These are phyloP conservation scores for Drosophila sproati DNA, from an alignment of 1,140 invertebrate genomes.

Conservation along the genomic window DNA sequence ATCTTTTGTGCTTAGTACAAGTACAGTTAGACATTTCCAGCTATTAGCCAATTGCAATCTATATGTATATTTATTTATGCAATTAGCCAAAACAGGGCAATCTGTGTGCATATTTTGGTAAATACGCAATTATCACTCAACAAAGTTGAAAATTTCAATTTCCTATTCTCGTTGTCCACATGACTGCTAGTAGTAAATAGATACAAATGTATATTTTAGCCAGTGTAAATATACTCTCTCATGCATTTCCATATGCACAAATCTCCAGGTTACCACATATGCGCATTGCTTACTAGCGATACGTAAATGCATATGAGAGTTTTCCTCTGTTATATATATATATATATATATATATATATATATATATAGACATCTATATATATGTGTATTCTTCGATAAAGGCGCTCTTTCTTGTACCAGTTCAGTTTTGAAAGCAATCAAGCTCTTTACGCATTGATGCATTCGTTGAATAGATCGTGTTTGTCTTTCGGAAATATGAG, in stretches of 20 bases:
- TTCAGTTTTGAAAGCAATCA: constrained; percentile 3
- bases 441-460: constrained; percentile 18
- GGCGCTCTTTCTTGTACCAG: constrained; percentile 24
- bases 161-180: constrained; percentile 9
- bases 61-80: constrained; percentile 1
- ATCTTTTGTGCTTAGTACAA: constrained; percentile 3
- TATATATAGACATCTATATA: too few relatives aligned
- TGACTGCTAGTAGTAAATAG: neutral
- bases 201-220: neutral
- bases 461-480: constrained; percentile 28
- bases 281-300: constrained; percentile 37
- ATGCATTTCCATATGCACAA: constrained; percentile 33
- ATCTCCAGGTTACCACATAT: constrained; percentile 22
- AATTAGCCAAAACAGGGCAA: constrained; percentile 20
- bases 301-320: constrained; percentile 23
- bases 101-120: constrained; percentile 10
- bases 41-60: constrained; percentile 1
- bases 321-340: constrained; percentile 13
- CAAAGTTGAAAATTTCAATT: constrained; percentile 27
- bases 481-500: constrained; percentile 24
- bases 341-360: too few relatives aligned
- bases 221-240: constrained; percentile 32
- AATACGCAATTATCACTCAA: neutral
- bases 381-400: constrained; percentile 34
- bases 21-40: neutral